Conservation (phyloP, 1,140 invertebrate genomes). For the Aphidius ervi region DNA sequence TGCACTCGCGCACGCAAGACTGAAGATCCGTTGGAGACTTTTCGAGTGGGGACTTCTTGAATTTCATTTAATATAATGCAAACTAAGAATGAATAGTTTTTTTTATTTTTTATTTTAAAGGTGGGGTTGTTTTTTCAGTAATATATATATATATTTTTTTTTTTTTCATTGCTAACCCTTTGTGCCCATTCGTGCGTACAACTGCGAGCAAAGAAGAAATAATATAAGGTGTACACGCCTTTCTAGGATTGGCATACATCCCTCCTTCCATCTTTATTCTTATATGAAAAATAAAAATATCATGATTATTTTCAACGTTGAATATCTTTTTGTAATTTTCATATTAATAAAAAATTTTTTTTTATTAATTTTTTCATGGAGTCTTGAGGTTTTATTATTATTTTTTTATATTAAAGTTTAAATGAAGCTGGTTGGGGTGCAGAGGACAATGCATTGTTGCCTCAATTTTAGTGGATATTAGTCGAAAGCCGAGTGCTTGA, state of each 20-base stretch:
- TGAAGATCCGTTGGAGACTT: constrained; percentile 19
- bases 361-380: too few relatives aligned
- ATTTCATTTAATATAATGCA: constrained; percentile 15
- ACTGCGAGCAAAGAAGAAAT: too few relatives aligned
- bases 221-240: constrained; percentile 31
- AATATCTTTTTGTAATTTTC: too few relatives aligned
- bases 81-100: too few relatives aligned
- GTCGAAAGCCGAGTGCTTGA: constrained; percentile 1
- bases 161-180: constrained; percentile 3
- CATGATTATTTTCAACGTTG: too few relatives aligned
- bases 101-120: constrained; percentile 8
- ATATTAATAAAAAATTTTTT: too few relatives aligned
- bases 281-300: background rate
- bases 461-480: constrained; percentile 5
- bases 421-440: too few relatives aligned
- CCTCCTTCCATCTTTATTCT: background rate
- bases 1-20: constrained; percentile 17
- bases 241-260: constrained; percentile 23
- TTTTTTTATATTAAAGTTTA: too few relatives aligned
- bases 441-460: background rate
- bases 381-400: too few relatives aligned
- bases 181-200: constrained; percentile 10
- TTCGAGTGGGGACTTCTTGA: constrained; percentile 27
- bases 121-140: constrained; percentile 6
- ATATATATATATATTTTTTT: too few relatives aligned